A percentile compares a stretch with the other conserved stretches of the same genome.
phyloP scores from a whole-genome alignment of 2,797 vertebrate species.

The Sciaenops ocellatus region DNA sequence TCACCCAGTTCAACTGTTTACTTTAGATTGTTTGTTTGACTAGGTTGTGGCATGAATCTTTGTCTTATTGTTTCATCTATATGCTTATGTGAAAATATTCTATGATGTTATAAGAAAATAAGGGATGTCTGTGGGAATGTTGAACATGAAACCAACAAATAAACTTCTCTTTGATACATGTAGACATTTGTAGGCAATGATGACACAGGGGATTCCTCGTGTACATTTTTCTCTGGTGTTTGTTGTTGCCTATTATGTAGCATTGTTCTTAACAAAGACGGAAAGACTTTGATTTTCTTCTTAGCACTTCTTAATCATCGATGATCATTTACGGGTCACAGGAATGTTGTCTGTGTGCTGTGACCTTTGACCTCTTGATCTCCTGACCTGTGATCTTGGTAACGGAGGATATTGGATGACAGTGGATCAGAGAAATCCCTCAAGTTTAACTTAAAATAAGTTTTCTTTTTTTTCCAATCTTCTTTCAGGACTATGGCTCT shows the following conservation, averaged over 20 bases:
- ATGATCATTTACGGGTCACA: constrained; percentile 69
- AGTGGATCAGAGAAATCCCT: constrained; percentile 23
- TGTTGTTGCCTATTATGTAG: constrained; percentile 14
- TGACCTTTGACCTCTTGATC: constrained; percentile 71
- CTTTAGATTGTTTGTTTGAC: too few species aligned
- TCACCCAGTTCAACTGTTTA: too few species aligned
- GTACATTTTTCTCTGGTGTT: constrained; percentile 21
- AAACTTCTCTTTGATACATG: neutral
- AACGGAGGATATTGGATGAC: constrained; percentile 39
- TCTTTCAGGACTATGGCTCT: neutral
- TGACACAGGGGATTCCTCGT: neutral
- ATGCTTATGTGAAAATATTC: too few species aligned
- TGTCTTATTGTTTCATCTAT: too few species aligned
- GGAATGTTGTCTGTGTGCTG: constrained; percentile 72
- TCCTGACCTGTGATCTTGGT: constrained; percentile 56
- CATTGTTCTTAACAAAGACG: constrained; percentile 48
- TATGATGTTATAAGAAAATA: neutral
- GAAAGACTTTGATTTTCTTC: constrained; percentile 40
- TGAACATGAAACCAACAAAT: neutral
- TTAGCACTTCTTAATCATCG: constrained; percentile 52
- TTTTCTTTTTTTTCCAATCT: neutral
- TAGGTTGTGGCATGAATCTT: too few species aligned
- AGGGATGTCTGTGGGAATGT: neutral
- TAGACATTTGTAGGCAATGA: neutral
- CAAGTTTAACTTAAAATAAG: neutral